A percentile compares a stretch with the other conserved stretches of the same genome.
phyloP scores from a whole-genome alignment of 2,888 invertebrate genomes.

The Orchesella flavescens region DNA sequence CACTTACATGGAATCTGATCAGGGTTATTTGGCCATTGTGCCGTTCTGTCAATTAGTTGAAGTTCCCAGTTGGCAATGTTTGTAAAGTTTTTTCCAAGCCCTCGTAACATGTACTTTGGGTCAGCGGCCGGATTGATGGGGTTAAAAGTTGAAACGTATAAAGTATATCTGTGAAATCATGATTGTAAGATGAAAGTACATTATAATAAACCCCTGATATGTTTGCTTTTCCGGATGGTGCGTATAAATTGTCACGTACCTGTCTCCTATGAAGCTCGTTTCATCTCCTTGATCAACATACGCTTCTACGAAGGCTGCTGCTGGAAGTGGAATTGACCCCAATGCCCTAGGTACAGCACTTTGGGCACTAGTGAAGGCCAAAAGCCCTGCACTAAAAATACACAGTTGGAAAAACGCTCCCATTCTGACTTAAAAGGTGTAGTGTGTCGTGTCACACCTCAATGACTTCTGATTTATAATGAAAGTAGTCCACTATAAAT shows the following conservation, averaged over 20 bases:
- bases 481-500: too few relatives aligned
- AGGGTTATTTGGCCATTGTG: slow-evolving; percentile 73
- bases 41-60: slow-evolving; percentile 68
- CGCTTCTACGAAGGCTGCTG: slow-evolving; percentile 64
- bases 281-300: slow-evolving; percentile 59
- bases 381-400: slow-evolving; percentile 1
- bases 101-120: slow-evolving; percentile 57
- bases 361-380: not conserved
- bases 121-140: slow-evolving; percentile 65
- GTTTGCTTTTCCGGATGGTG: too few relatives aligned
- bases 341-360: slow-evolving; percentile 55
- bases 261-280: slow-evolving; percentile 47
- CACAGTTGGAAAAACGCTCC: not conserved
- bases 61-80: slow-evolving; percentile 69
- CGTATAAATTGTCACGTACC: too few relatives aligned
- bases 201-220: too few relatives aligned
- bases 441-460: too few relatives aligned
- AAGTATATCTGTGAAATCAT: slow-evolving; percentile 64
- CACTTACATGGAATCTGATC: slow-evolving; percentile 71
- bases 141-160: slow-evolving; percentile 73
- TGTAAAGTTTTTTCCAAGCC: slow-evolving; percentile 43
- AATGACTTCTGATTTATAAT: too few relatives aligned
- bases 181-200: too few relatives aligned
- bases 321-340: slow-evolving; percentile 24
- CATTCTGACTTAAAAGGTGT: not conserved